Conservation (phyloP, 2,797 vertebrate genomes). For the Myiothlypis chrysogaster region DNA sequence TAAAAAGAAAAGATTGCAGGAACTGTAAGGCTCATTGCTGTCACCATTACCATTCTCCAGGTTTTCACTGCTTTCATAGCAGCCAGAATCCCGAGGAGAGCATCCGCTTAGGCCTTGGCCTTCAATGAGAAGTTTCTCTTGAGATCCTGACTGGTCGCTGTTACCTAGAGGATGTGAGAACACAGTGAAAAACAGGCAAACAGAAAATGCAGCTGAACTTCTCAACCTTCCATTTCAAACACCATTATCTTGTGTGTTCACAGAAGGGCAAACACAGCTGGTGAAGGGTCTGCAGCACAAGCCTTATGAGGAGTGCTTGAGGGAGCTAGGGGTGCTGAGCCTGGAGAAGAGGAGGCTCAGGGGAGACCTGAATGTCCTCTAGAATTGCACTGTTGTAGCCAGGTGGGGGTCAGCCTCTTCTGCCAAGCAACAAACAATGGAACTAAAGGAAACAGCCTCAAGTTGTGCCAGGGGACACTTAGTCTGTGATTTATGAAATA, state of each 20-base stretch:
- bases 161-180: constrained; percentile 81
- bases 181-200: constrained; percentile 15
- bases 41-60: constrained; percentile 92
- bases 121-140: constrained; percentile 93
- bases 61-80: constrained; percentile 98
- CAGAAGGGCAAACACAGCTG: background rate
- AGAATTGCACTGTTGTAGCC: background rate
- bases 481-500: background rate
- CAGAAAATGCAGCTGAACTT: background rate
- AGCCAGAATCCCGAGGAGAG: constrained; percentile 95
- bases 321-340: background rate
- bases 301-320: background rate
- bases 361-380: background rate
- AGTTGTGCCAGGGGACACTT: background rate
- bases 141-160: constrained; percentile 94
- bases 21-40: background rate
- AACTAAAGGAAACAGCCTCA: background rate
- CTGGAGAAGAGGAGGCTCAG: background rate
- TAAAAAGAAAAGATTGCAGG: constrained; percentile 28
- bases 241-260: background rate
- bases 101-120: constrained; percentile 84
- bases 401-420: background rate
- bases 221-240: background rate
- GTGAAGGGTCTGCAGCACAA: background rate
- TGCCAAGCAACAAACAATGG: background rate